These are phyloP conservation scores for Saturnia pavonia DNA, from an alignment of 2,888 invertebrate genomes.

Conservation along the genomic window DNA sequence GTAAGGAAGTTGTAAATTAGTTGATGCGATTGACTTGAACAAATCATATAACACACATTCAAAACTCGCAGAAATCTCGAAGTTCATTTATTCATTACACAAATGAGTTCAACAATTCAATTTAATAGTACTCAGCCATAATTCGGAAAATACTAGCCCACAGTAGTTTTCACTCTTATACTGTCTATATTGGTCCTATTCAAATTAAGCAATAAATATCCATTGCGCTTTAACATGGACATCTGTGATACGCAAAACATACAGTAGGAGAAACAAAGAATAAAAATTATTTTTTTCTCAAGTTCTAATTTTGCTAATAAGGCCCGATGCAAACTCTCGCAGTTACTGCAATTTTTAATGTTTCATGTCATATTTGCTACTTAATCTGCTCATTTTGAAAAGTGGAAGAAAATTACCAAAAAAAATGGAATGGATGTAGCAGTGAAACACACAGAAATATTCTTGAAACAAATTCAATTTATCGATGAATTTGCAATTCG, in stretches of 20 bases:
- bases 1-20: slow-evolving; percentile 53
- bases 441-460: background rate
- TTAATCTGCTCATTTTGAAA: background rate
- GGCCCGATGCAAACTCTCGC: background rate
- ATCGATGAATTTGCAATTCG: slow-evolving; percentile 15
- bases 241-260: background rate
- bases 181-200: background rate
- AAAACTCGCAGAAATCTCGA: slow-evolving; percentile 31
- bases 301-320: background rate
- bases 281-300: background rate
- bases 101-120: background rate
- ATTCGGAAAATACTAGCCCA: background rate
- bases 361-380: background rate
- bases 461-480: slow-evolving; percentile 2
- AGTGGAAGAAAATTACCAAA: background rate
- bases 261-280: background rate
- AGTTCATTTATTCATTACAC: background rate
- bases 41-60: slow-evolving; percentile 30
- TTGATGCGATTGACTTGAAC: slow-evolving; percentile 28
- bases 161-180: background rate
- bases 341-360: background rate
- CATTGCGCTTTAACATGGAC: too few relatives aligned
- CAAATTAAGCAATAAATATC: background rate
- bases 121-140: background rate
- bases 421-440: background rate